A percentile compares a stretch with the other conserved stretches of the same genome.
Conservation (phyloP, 2,113 vertebrate genomes). For the Progne subis region DNA sequence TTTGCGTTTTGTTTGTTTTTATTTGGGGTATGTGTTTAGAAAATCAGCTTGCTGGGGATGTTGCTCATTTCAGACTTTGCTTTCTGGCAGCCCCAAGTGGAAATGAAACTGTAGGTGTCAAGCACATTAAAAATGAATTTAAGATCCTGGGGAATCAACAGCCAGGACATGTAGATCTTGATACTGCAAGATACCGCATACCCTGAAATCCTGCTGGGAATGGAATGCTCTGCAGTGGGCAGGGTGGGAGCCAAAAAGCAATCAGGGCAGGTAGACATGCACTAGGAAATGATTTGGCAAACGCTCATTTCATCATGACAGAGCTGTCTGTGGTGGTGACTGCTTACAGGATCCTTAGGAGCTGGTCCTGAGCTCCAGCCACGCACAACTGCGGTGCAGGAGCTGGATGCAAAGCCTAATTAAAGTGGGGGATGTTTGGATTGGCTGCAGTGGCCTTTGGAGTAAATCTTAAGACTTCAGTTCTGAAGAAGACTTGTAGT, state of each 20-base stretch:
- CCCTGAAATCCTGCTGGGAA: not conserved
- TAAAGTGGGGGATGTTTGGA: not conserved
- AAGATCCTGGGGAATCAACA: not conserved
- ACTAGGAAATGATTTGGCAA: not conserved
- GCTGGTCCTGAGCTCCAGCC: not conserved
- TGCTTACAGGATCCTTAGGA: not conserved
- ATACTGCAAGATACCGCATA: not conserved
- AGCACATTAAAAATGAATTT: not conserved
- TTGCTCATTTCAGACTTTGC: not conserved
- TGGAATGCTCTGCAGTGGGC: not conserved
- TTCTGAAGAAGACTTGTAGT: not conserved
- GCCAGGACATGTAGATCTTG: not conserved
- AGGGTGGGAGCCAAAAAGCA: not conserved
- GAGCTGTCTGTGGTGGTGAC: constrained; percentile 1
- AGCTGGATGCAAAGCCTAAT: not conserved
- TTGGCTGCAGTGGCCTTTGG: not conserved
- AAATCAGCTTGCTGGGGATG: not conserved
- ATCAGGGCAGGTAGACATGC: not conserved
- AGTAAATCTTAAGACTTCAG: not conserved
- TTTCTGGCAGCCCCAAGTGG: not conserved
- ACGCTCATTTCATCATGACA: not conserved
- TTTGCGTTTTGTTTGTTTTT: not conserved
- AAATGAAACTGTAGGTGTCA: not conserved
- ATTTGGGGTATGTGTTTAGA: not conserved
- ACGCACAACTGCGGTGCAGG: not conserved